Evolutionary conservation across 2,888 invertebrate genomes (phyloP).

Genomic region (Harmothoe impar): DNA sequence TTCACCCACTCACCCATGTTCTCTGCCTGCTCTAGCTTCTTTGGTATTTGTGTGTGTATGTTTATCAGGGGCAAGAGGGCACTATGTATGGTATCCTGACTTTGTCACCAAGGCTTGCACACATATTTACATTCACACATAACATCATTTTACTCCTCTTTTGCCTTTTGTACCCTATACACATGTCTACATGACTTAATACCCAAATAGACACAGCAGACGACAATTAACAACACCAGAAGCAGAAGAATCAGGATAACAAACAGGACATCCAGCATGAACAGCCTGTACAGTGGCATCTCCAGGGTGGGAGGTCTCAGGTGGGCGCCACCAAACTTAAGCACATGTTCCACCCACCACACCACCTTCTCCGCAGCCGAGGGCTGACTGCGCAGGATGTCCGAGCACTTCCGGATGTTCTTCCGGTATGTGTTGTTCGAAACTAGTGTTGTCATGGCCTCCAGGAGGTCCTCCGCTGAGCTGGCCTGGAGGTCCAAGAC

Average conservation of each 20-base stretch:
- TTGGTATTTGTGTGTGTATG: too few relatives aligned
- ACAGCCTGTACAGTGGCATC: slow-evolving; percentile 45
- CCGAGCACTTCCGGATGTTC: slow-evolving; percentile 61
- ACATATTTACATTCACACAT: too few relatives aligned
- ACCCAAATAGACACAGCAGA: not conserved
- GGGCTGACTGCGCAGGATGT: slow-evolving; percentile 57
- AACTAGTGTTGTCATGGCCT: slow-evolving; percentile 36
- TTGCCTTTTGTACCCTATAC: not conserved
- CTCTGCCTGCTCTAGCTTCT: too few relatives aligned
- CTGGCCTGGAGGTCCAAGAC: slow-evolving; percentile 36
- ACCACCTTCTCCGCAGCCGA: slow-evolving; percentile 50
- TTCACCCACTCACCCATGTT: too few relatives aligned
- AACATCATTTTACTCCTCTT: not conserved
- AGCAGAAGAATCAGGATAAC: not conserved
- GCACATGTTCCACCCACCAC: slow-evolving; percentile 57
- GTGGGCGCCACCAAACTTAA: slow-evolving; percentile 50
- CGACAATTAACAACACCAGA: not conserved
- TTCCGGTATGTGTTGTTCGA: slow-evolving; percentile 23
- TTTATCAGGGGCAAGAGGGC: too few relatives aligned
- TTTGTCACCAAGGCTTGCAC: too few relatives aligned
- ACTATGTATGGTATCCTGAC: too few relatives aligned
- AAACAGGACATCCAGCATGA: slow-evolving; percentile 47
- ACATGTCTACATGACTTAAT: not conserved
- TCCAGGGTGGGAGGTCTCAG: slow-evolving; percentile 46
- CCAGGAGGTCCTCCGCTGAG: slow-evolving; percentile 54